Conservation (phyloP, 1,140 invertebrate genomes). For the Drosophila mojavensis region DNA sequence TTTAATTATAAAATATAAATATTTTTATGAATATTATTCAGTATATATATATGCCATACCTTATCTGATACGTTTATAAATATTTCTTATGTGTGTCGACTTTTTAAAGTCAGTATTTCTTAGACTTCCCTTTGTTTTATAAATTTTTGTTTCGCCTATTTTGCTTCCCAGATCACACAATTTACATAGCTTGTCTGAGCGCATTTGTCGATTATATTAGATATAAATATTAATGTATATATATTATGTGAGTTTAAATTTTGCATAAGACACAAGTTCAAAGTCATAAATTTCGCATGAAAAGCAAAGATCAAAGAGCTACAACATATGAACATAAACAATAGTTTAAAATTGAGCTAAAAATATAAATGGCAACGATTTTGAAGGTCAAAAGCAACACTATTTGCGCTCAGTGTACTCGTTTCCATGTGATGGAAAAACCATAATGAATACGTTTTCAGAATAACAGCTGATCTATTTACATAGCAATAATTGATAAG, state of each 20-base stretch:
- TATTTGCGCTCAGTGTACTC: slow-evolving; percentile 45
- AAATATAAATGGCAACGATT: not conserved
- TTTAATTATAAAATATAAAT: no score
- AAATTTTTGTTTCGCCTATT: slow-evolving; percentile 30
- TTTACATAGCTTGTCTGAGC: slow-evolving; percentile 72
- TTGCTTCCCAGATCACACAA: slow-evolving; percentile 11
- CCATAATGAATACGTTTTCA: slow-evolving; percentile 50
- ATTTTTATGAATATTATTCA: no score
- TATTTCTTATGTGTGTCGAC: not conserved
- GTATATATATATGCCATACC: no score
- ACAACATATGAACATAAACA: slow-evolving; percentile 5
- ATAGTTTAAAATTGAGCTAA: slow-evolving; percentile 6
- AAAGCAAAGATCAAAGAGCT: slow-evolving; percentile 57
- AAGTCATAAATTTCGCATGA: slow-evolving; percentile 42
- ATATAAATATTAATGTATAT: slow-evolving; percentile 19
- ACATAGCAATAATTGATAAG: slow-evolving; percentile 59
- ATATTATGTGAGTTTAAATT: slow-evolving; percentile 15
- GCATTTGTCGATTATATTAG: slow-evolving; percentile 46
- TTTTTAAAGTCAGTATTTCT: slow-evolving; percentile 5
- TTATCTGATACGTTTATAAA: no score
- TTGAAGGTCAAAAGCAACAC: slow-evolving; percentile 30
- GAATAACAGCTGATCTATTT: slow-evolving; percentile 49
- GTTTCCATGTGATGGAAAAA: slow-evolving; percentile 42
- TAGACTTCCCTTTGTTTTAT: not conserved
- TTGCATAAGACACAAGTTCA: slow-evolving; percentile 37